A percentile compares a stretch with the other conserved stretches of the same genome.
phyloP scores from a whole-genome alignment of 1,140 invertebrate genomes.

The Bombus soroeensis region DNA sequence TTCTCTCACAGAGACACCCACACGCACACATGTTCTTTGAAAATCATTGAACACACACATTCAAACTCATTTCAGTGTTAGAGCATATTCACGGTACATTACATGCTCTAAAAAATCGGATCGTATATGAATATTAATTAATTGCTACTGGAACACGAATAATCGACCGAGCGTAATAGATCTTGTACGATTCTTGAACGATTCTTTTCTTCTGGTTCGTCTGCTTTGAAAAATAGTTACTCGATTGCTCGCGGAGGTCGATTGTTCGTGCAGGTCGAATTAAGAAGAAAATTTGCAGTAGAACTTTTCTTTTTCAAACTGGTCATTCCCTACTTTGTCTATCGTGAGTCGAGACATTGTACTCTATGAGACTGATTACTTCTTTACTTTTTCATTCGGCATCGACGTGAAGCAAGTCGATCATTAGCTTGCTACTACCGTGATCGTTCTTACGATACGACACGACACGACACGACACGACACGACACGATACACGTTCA shows the following conservation, averaged over 20 bases:
- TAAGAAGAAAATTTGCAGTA: constrained; percentile 82
- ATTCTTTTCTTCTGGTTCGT: background rate
- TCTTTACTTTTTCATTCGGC: background rate
- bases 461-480: constrained; percentile 38
- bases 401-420: constrained; percentile 26
- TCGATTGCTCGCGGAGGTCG: constrained; percentile 15
- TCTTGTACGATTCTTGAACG: no score
- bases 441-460: constrained; percentile 43
- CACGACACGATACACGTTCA: constrained; percentile 19
- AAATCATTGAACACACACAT: constrained; percentile 55
- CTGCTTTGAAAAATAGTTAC: no score
- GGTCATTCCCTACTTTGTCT: constrained; percentile 59
- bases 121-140: constrained; percentile 80
- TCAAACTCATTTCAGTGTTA: constrained; percentile 77
- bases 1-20: background rate
- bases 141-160: constrained; percentile 75
- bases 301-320: constrained; percentile 75
- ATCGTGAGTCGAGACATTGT: constrained; percentile 40
- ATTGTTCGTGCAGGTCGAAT: constrained; percentile 75
- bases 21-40: constrained; percentile 23
- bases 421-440: constrained; percentile 23
- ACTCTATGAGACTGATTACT: constrained; percentile 29
- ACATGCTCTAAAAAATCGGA: constrained; percentile 81
- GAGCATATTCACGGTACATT: constrained; percentile 80
- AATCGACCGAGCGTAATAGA: constrained; percentile 52